A percentile compares a stretch with the other conserved stretches of the same genome.
Evolutionary conservation across 2,797 vertebrate genomes (phyloP).

Genomic region (Ispidina lecontei): DNA sequence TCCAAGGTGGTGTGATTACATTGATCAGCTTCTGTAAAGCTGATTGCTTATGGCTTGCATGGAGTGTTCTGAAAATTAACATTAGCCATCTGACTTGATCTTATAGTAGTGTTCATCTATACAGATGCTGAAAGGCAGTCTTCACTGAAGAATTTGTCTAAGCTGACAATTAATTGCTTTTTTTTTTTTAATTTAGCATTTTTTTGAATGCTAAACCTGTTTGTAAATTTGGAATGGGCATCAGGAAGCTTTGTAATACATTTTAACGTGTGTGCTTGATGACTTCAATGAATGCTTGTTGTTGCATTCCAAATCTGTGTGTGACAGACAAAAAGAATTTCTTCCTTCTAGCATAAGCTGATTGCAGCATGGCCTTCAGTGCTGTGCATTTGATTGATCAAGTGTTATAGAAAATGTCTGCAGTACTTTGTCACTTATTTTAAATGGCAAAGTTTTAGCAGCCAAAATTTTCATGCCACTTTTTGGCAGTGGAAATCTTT

Average conservation of each 20-base stretch:
- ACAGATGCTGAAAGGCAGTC: constrained; percentile 42
- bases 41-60: constrained; percentile 68
- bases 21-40: constrained; percentile 71
- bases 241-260: background rate
- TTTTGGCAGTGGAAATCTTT: background rate
- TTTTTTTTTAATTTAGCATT: background rate
- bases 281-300: background rate
- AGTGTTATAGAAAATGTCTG: background rate
- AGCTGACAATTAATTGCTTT: background rate
- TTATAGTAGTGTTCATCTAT: background rate
- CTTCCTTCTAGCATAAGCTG: background rate
- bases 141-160: background rate
- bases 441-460: background rate
- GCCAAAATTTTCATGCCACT: background rate
- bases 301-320: background rate
- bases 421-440: background rate
- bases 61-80: constrained; percentile 45
- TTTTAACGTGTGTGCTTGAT: background rate
- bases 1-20: constrained; percentile 81
- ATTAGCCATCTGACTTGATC: background rate
- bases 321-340: background rate
- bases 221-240: background rate
- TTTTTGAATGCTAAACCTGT: background rate
- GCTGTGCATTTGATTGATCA: background rate
- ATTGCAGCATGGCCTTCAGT: background rate